phyloP scores from a whole-genome alignment of 2,113 vertebrate genomes.

The Spea bombifrons region DNA sequence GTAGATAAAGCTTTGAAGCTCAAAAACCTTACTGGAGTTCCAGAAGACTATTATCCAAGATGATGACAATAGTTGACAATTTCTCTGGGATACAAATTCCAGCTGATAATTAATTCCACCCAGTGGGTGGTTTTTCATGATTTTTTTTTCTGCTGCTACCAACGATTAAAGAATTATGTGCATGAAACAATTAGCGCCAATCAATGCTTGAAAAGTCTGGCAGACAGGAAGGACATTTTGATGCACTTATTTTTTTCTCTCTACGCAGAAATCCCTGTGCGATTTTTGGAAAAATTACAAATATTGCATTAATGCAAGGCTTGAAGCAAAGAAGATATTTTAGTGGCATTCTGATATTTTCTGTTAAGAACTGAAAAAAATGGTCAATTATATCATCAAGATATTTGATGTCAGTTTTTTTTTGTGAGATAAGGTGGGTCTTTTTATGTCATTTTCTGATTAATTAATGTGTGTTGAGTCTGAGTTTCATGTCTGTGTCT shows the following conservation, averaged over 20 bases:
- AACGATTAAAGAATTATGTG: slow-evolving; percentile 52
- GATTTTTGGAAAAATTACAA: slow-evolving; percentile 9
- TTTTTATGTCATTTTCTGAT: too few species aligned
- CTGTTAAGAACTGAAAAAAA: neutral
- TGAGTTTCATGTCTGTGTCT: too few species aligned
- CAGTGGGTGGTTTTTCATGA: slow-evolving; percentile 56
- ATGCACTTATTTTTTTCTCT: slow-evolving; percentile 2
- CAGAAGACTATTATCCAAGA: slow-evolving; percentile 88
- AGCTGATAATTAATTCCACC: slow-evolving; percentile 55
- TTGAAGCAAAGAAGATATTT: neutral
- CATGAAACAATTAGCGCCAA: slow-evolving; percentile 53
- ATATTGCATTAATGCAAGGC: neutral
- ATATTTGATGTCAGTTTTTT: too few species aligned
- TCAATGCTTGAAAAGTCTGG: slow-evolving; percentile 37
- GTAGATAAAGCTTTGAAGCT: slow-evolving; percentile 79
- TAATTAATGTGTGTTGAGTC: too few species aligned
- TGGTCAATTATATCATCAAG: too few species aligned
- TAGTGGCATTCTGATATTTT: neutral
- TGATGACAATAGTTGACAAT: slow-evolving; percentile 61
- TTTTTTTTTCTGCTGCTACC: slow-evolving; percentile 47
- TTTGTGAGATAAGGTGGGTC: too few species aligned
- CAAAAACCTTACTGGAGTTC: slow-evolving; percentile 82
- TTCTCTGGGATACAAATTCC: neutral
- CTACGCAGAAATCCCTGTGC: slow-evolving; percentile 20
- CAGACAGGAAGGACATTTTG: slow-evolving; percentile 4